Percentiles rank a stretch among this genome's conserved stretches.
These are phyloP conservation scores for Pachyuromys duprasi DNA, from an alignment of 2,797 vertebrate genomes.

Conservation along the genomic window DNA sequence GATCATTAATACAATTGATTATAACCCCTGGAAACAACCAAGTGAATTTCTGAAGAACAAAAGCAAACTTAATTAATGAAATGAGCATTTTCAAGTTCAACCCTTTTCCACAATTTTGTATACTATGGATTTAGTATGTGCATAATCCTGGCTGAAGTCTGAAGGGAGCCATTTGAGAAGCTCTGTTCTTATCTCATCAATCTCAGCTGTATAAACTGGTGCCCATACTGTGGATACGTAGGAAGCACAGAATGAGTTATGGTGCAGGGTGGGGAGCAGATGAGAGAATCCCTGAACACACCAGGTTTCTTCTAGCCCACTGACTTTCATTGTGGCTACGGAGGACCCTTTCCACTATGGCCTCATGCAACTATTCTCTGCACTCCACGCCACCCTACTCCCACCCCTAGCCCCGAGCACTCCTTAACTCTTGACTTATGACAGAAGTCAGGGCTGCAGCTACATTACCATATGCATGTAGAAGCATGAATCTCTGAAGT, in stretches of 20 bases:
- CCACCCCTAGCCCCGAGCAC: not conserved
- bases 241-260: not conserved
- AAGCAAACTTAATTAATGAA: not conserved
- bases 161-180: not conserved
- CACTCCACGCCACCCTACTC: not conserved
- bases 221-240: not conserved
- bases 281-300: not conserved
- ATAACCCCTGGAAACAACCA: not conserved
- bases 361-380: fast-evolving
- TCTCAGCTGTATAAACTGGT: not conserved
- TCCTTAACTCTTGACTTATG: constrained; percentile 53
- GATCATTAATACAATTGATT: not conserved
- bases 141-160: not conserved
- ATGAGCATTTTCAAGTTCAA: not conserved
- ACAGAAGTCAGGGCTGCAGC: not conserved
- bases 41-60: not conserved
- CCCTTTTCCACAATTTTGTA: not conserved
- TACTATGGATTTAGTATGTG: not conserved
- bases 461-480: not conserved
- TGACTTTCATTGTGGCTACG: fast-evolving
- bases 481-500: constrained; percentile 35
- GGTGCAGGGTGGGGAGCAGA: not conserved
- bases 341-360: not conserved
- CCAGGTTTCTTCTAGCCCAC: fast-evolving
- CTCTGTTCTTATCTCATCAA: too few species aligned